Conservation (phyloP, 1,140 invertebrate genomes). For the Harpegnathos saltator region DNA sequence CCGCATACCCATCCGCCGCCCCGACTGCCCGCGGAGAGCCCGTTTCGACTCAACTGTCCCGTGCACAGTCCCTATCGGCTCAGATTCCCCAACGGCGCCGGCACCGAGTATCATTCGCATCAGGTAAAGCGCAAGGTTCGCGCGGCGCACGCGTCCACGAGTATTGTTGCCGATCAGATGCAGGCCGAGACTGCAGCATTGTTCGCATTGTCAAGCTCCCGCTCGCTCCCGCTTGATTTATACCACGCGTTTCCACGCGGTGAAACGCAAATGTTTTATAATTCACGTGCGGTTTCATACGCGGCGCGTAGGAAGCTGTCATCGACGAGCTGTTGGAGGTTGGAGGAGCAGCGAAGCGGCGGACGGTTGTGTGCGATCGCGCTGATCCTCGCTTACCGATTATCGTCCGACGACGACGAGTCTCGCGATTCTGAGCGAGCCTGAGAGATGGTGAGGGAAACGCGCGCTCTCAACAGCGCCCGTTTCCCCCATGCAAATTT, state of each 20-base stretch:
- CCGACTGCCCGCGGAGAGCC: slow-evolving; percentile 79
- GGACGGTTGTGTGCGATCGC: too few species aligned
- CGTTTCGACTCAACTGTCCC: slow-evolving; percentile 86
- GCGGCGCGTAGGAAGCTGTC: background rate
- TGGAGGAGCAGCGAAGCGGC: too few species aligned
- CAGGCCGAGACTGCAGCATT: slow-evolving; percentile 42
- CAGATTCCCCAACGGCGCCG: slow-evolving; percentile 87
- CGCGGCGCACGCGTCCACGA: background rate
- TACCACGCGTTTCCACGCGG: slow-evolving; percentile 38
- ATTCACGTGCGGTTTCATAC: slow-evolving; percentile 39
- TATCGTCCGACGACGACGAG: too few species aligned
- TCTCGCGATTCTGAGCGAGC: too few species aligned
- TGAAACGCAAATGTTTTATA: slow-evolving; percentile 30
- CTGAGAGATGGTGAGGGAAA: too few species aligned
- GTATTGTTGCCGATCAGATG: slow-evolving; percentile 38
- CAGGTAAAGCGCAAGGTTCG: slow-evolving; percentile 82
- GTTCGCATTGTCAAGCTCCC: background rate
- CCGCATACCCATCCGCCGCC: slow-evolving; percentile 80
- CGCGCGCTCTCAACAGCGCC: too few species aligned
- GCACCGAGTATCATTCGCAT: slow-evolving; percentile 85
- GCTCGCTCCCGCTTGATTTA: slow-evolving; percentile 10
- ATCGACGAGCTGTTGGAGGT: too few species aligned
- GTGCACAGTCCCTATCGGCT: slow-evolving; percentile 89
- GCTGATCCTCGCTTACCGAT: too few species aligned
- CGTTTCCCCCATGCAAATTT: too few species aligned